phyloP scores from a whole-genome alignment of 2,797 vertebrate species.

The Craterocephalus amniculus region DNA sequence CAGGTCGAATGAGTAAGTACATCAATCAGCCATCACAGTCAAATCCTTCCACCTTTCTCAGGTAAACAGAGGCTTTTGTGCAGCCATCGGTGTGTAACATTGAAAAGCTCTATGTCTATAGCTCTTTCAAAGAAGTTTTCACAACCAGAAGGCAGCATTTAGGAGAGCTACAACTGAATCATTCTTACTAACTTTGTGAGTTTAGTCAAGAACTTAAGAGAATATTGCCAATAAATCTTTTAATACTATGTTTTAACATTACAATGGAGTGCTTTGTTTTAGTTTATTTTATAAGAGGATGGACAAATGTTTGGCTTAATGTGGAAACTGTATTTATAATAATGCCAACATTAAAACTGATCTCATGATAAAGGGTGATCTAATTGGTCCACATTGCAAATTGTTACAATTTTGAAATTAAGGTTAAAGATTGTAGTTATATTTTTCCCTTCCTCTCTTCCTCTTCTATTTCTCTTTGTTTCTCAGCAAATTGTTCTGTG shows the following conservation, averaged over 20 bases:
- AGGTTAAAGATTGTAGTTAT: neutral
- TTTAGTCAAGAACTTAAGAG: neutral
- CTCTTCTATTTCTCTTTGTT: too few species aligned
- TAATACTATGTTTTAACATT: neutral
- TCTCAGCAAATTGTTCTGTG: neutral
- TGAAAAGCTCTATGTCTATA: conserved; percentile 23
- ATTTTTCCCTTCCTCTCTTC: neutral
- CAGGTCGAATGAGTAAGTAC: neutral
- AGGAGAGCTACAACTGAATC: neutral
- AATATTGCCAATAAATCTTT: neutral
- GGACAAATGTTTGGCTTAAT: neutral
- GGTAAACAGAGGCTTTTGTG: conserved; percentile 51
- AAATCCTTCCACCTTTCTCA: conserved; percentile 44
- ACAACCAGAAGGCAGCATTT: conserved; percentile 4
- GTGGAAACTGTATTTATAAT: neutral
- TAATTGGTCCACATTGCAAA: neutral
- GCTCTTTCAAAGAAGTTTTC: conserved; percentile 22
- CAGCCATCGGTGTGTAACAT: neutral
- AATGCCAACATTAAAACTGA: neutral
- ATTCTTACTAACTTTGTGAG: conserved; percentile 2
- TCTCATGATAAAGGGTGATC: neutral
- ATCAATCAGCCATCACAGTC: conserved; percentile 51
- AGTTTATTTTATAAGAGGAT: neutral
- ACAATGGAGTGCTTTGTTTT: neutral
- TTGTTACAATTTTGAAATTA: neutral